Base-by-base conservation (phyloP, 2,113 vertebrate species). In the Atrichornis clamosus region DNA sequence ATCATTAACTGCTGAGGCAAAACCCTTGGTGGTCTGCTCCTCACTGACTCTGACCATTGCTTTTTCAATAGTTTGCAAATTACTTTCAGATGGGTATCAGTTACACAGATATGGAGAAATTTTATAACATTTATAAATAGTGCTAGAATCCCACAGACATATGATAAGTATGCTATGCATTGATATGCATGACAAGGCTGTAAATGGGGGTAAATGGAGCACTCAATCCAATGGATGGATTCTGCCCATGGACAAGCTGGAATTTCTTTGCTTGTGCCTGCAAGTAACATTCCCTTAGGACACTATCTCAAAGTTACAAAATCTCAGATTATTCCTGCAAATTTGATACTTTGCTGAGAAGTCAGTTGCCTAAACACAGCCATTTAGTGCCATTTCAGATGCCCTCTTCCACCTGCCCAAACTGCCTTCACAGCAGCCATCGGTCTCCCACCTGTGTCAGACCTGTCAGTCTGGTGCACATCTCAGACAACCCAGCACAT, bases 31-130 rank as follows among this genome's bases (percentile, higher is more conserved):
- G 96, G 95, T 96, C 96, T 78, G 50, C 94, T 96, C 84, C 94
- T 95, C 72, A 13, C 89, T 58, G 84, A 76, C 80, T 97, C 89
- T 84, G 93, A 89, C 86, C 88, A 91, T 37, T 94, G 86, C 60
- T 10, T 41, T 96, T 96, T 94, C 88, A 97, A 59, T 96, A 84
- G 92, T 44, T 76, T 46, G 67, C 72, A 97, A 98, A 98, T 98
- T 89, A 96, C 69, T 98, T 98, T 96, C 97, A 98, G 97, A 97
- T 98, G 97, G 90, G 76, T 96, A 95, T 93, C 94, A 41, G 92
- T 96, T 96, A 95, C 95, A 95, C 56, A 83, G 60, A 69, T 81
- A 87, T 23, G 49, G 74, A 93, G 90, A 93, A 96, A 72, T 95
- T 94, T 78, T 87, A 60, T 23, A 77, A 82, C 95, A 89, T 93